These are phyloP conservation scores for Bungarus multicinctus DNA, from an alignment of 2,113 vertebrate species.

Conservation along the genomic window DNA sequence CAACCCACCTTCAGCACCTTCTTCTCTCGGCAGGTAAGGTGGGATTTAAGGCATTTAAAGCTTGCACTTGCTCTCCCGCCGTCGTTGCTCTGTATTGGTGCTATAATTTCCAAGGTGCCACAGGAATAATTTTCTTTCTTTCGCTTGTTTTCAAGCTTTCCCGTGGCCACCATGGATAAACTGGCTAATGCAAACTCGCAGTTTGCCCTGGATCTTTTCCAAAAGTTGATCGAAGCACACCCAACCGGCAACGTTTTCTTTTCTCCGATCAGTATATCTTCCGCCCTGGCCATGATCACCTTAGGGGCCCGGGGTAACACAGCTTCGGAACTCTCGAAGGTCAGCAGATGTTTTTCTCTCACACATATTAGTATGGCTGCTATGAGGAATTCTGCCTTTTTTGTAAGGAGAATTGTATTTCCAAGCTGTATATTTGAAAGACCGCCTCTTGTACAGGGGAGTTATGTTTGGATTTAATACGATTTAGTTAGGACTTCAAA, in stretches of 20 bases:
- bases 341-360: constrained; percentile 13
- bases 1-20: neutral
- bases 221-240: constrained; percentile 45
- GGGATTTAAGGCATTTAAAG: neutral
- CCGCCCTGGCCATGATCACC: constrained; percentile 69
- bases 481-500: neutral
- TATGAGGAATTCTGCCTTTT: neutral
- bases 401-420: neutral
- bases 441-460: rapidly evolving
- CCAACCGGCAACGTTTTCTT: constrained; percentile 66
- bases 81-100: neutral
- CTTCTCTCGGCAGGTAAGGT: neutral
- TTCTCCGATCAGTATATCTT: constrained; percentile 69
- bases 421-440: neutral
- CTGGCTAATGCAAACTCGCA: constrained; percentile 57
- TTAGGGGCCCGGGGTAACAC: constrained; percentile 68
- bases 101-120: neutral
- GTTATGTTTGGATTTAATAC: neutral
- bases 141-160: constrained; percentile 32
- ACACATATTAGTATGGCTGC: too few relatives aligned
- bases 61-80: neutral
- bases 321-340: constrained; percentile 66
- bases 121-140: neutral
- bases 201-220: constrained; percentile 69
- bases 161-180: constrained; percentile 64